Evolutionary conservation across 1,140 invertebrate species (phyloP).

Genomic region (Rhyacophila brunnea): DNA sequence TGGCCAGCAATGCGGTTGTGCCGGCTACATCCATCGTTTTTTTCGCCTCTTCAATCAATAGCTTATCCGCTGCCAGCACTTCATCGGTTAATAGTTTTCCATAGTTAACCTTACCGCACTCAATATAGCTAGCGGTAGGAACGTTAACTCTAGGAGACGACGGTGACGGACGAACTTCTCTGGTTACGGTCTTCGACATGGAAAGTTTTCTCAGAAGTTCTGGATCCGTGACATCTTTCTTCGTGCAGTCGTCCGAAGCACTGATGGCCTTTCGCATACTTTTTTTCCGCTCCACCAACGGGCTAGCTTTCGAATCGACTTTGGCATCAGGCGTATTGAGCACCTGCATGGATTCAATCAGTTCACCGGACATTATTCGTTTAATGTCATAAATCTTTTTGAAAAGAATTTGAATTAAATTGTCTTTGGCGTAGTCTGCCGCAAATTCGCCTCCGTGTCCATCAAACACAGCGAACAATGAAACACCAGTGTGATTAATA

Average conservation of each 20-base stretch:
- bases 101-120: conserved; percentile 74
- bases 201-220: conserved; percentile 65
- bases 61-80: conserved; percentile 76
- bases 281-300: conserved; percentile 55
- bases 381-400: conserved; percentile 72
- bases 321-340: conserved; percentile 37
- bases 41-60: conserved; percentile 77
- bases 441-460: conserved; percentile 95
- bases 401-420: conserved; percentile 73
- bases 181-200: conserved; percentile 61
- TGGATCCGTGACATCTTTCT: conserved; percentile 66
- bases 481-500: conserved; percentile 71
- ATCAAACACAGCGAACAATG: conserved; percentile 90
- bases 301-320: conserved; percentile 38
- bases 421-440: conserved; percentile 84
- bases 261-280: conserved; percentile 66
- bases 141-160: conserved; percentile 42
- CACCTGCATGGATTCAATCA: conserved; percentile 28
- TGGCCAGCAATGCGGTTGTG: conserved; percentile 88
- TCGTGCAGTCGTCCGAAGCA: conserved; percentile 56
- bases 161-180: conserved; percentile 56
- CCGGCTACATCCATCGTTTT: conserved; percentile 84
- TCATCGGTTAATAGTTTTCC: conserved; percentile 80
- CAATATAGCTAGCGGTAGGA: conserved; percentile 59
- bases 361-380: conserved; percentile 64